These are phyloP conservation scores for Apostichopus leukothele DNA, from an alignment of 53 echinoderm and acorn worm genomes.

Conservation along the genomic window DNA sequence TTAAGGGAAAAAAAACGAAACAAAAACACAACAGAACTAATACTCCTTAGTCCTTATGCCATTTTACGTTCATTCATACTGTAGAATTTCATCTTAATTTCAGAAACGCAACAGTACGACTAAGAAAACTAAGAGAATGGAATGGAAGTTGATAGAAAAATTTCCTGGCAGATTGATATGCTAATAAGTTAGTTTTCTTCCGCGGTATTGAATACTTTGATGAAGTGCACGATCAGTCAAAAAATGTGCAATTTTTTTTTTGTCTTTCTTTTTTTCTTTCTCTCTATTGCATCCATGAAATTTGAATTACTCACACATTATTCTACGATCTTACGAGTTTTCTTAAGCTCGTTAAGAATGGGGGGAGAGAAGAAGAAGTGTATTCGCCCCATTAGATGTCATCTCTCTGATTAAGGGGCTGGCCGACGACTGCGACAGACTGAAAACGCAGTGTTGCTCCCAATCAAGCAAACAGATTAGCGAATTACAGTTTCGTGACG, in stretches of 20 bases:
- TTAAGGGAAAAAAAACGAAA: no score
- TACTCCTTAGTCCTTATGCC: no score
- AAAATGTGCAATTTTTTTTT: not conserved
- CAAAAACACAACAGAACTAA: no score
- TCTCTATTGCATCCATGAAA: not conserved
- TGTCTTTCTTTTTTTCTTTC: not conserved
- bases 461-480: slow-evolving; percentile 47
- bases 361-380: not conserved
- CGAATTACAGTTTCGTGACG: slow-evolving; percentile 32
- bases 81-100: no score
- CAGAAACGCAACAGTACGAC: no score
- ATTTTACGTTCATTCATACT: no score
- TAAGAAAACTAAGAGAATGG: no score
- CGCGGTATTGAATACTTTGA: no score
- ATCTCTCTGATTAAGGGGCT: slow-evolving; percentile 35
- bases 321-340: not conserved
- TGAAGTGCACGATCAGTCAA: not conserved
- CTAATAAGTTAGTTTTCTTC: no score
- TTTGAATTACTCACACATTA: slow-evolving; percentile 17
- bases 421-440: slow-evolving; percentile 12
- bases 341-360: not conserved
- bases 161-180: no score
- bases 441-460: slow-evolving; percentile 21
- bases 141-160: no score
- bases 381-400: slow-evolving; percentile 44